Conservation (phyloP, 2,888 invertebrate genomes). For the Diarsia rubi region DNA sequence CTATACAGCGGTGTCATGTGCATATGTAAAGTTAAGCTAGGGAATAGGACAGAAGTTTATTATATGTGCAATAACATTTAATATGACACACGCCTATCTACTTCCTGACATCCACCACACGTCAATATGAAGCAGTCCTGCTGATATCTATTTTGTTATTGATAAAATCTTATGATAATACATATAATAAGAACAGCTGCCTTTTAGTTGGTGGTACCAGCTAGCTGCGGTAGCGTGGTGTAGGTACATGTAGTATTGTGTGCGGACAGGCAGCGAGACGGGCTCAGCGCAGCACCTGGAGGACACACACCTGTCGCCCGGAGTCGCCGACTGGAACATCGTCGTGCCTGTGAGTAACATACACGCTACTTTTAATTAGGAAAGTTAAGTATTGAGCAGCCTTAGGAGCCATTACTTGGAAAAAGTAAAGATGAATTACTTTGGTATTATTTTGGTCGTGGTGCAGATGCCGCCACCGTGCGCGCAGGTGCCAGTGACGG, state of each 20-base stretch:
- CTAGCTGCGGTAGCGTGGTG: neutral
- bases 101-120: too few species aligned
- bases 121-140: neutral
- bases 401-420: neutral
- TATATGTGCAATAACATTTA: neutral
- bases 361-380: neutral
- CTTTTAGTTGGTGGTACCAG: too few species aligned
- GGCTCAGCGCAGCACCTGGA: constrained; percentile 46
- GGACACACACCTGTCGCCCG: constrained; percentile 42
- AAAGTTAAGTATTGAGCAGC: neutral
- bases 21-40: too few species aligned
- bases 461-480: constrained; percentile 53
- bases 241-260: constrained; percentile 29
- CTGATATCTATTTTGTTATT: neutral
- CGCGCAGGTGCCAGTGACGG: constrained; percentile 25
- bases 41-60: neutral
- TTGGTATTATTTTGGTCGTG: too few species aligned
- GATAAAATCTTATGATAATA: neutral
- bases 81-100: neutral
- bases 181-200: neutral
- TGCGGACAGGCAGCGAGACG: constrained; percentile 31
- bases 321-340: constrained; percentile 52
- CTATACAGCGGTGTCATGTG: too few species aligned
- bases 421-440: neutral
- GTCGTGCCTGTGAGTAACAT: constrained; percentile 51